Conservation (phyloP, 2,113 vertebrate species). For the Dicentrarchus labrax region DNA sequence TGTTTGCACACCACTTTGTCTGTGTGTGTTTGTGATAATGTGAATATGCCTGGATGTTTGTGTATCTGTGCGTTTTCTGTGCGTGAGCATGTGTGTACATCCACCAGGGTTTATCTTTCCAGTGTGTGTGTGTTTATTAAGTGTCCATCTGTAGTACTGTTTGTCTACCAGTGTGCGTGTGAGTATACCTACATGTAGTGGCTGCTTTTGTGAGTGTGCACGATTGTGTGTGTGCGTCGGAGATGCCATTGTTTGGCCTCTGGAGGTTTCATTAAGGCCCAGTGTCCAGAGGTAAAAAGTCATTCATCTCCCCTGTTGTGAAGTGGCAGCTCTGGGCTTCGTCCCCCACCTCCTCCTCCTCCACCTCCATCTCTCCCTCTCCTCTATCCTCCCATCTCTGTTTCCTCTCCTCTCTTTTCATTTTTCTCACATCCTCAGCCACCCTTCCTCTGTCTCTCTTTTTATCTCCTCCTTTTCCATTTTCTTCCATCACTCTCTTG, state of each 20-base stretch:
- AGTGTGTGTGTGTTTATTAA: slow-evolving; percentile 8
- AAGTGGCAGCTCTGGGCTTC: slow-evolving; percentile 81
- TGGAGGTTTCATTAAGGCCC: slow-evolving; percentile 89
- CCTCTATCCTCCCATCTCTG: slow-evolving; percentile 50
- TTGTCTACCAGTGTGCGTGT: slow-evolving; percentile 36
- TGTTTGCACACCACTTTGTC: not conserved
- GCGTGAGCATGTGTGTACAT: slow-evolving; percentile 4
- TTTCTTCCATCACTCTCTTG: slow-evolving; percentile 47
- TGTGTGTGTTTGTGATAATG: not conserved
- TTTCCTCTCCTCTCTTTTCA: slow-evolving; percentile 46
- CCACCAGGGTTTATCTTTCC: slow-evolving; percentile 10
- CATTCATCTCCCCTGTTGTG: slow-evolving; percentile 87
- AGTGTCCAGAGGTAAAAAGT: slow-evolving; percentile 87
- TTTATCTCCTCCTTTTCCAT: slow-evolving; percentile 45
- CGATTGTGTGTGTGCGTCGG: slow-evolving; percentile 51
- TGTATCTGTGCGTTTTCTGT: not conserved
- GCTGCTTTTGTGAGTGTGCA: slow-evolving; percentile 35
- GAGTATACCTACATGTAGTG: slow-evolving; percentile 20
- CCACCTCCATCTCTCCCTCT: slow-evolving; percentile 40
- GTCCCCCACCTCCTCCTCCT: slow-evolving; percentile 40
- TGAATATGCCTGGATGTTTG: not conserved
- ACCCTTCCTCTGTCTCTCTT: slow-evolving; percentile 39
- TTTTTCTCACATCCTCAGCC: slow-evolving; percentile 39
- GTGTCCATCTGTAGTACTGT: slow-evolving; percentile 18
- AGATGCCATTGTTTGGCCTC: slow-evolving; percentile 86